phyloP scores from a whole-genome alignment of 1,140 invertebrate genomes.

The Neodiprion pinetum region DNA sequence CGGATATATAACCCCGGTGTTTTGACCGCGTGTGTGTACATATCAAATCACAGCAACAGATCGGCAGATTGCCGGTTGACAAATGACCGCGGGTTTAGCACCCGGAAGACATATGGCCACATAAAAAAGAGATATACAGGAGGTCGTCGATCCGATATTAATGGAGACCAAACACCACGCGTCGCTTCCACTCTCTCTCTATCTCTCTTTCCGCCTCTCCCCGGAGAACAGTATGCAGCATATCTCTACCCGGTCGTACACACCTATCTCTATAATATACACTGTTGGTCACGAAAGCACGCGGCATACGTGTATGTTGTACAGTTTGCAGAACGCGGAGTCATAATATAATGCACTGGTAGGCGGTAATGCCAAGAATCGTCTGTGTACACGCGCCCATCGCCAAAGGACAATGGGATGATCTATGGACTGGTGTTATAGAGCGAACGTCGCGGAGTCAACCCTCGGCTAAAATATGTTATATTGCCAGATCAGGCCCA shows the following conservation, averaged over 20 bases:
- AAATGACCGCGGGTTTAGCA: slow-evolving; percentile 48
- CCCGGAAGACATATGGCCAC: slow-evolving; percentile 52
- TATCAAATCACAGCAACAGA: slow-evolving; percentile 43
- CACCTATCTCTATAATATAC: no score
- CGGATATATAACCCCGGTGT: slow-evolving; percentile 25
- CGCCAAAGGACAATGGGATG: slow-evolving; percentile 47
- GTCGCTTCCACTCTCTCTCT: slow-evolving; percentile 25
- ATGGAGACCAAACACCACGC: slow-evolving; percentile 58
- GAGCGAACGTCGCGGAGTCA: neutral
- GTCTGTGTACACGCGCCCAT: slow-evolving; percentile 47
- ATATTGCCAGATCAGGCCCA: neutral
- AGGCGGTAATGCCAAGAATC: slow-evolving; percentile 11
- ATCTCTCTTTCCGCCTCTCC: neutral
- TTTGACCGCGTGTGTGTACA: slow-evolving; percentile 40
- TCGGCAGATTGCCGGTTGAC: slow-evolving; percentile 52
- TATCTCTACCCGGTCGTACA: neutral
- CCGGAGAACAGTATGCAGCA: slow-evolving; percentile 4
- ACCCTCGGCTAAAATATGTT: neutral
- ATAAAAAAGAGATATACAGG: slow-evolving; percentile 52
- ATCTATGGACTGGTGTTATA: slow-evolving; percentile 37
- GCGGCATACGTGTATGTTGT: no score
- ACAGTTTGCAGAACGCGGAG: neutral
- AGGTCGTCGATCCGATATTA: slow-evolving; percentile 55
- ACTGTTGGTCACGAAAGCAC: no score
- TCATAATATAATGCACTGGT: neutral